Evolutionary conservation across 2,113 vertebrate species (phyloP).

Genomic region (Sinocyclocheilus grahami): DNA sequence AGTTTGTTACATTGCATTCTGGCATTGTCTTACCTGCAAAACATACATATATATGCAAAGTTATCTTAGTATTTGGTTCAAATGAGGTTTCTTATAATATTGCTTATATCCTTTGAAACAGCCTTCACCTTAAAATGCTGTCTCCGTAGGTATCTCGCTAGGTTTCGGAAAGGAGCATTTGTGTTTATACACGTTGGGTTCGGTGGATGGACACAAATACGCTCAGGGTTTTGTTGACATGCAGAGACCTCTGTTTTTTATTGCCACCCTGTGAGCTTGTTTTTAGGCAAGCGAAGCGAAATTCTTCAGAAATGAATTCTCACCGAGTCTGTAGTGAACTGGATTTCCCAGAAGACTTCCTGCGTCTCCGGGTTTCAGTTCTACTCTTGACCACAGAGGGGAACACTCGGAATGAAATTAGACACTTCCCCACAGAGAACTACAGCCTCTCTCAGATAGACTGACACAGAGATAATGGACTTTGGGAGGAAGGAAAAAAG

Average conservation of each 20-base stretch:
- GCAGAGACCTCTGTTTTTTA: slow-evolving; percentile 42
- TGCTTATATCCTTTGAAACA: not conserved
- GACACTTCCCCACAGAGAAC: slow-evolving; percentile 33
- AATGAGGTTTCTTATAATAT: not conserved
- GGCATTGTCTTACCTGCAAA: not conserved
- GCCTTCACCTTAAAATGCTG: not conserved
- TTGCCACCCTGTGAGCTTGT: slow-evolving; percentile 30
- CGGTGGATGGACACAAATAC: slow-evolving; percentile 17
- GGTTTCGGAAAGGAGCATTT: slow-evolving; percentile 1
- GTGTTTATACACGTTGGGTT: not conserved
- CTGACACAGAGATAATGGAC: not conserved
- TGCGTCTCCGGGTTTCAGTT: slow-evolving; percentile 30
- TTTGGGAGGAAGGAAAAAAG: not conserved
- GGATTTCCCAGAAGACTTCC: slow-evolving; percentile 45
- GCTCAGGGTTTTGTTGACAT: slow-evolving; percentile 48
- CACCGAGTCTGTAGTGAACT: slow-evolving; percentile 33
- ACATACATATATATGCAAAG: too few species aligned
- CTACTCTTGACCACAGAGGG: slow-evolving; percentile 49
- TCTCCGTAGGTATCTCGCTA: not conserved
- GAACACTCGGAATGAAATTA: slow-evolving; percentile 36
- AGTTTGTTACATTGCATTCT: not conserved
- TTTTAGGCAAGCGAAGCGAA: slow-evolving; percentile 41
- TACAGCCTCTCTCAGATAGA: slow-evolving; percentile 9
- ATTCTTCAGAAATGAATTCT: slow-evolving; percentile 50
- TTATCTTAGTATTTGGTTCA: not conserved